Conservation (phyloP, 2,888 invertebrate species). For the Chorisops tibialis region DNA sequence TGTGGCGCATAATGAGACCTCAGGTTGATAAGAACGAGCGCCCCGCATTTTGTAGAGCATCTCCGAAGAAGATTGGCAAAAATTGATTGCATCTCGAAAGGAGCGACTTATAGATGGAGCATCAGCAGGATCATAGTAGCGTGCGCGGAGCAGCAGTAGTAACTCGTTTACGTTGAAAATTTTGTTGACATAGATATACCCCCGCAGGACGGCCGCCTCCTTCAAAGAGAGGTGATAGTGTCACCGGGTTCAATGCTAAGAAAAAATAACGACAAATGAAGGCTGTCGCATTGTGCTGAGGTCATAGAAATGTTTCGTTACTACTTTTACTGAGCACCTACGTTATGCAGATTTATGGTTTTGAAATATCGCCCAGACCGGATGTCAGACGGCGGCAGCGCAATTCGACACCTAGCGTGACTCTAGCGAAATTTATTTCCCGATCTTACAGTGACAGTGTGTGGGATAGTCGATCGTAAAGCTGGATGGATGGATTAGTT, state of each 20-base stretch:
- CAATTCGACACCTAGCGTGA: constrained; percentile 22
- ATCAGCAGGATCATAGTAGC: not conserved
- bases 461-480: too few species aligned
- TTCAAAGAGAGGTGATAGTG: not conserved
- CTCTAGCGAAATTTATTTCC: constrained; percentile 21
- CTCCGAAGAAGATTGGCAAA: not conserved
- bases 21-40: constrained; percentile 26
- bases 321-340: constrained; percentile 9
- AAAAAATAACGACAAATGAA: constrained; percentile 31
- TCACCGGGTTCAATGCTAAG: constrained; percentile 4
- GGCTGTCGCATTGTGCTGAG: constrained; percentile 32
- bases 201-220: too few species aligned
- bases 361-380: constrained; percentile 4
- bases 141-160: too few species aligned
- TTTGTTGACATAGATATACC: too few species aligned
- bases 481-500: too few species aligned
- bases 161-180: too few species aligned
- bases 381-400: not conserved
- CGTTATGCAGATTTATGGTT: constrained; percentile 17
- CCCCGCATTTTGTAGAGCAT: not conserved
- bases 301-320: constrained; percentile 23
- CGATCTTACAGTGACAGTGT: not conserved
- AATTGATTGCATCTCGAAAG: not conserved
- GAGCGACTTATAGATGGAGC: not conserved
- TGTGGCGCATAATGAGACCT: constrained; percentile 32